These are phyloP conservation scores for Tapirus terrestris DNA, from an alignment of 2,113 vertebrate genomes.

Conservation along the genomic window DNA sequence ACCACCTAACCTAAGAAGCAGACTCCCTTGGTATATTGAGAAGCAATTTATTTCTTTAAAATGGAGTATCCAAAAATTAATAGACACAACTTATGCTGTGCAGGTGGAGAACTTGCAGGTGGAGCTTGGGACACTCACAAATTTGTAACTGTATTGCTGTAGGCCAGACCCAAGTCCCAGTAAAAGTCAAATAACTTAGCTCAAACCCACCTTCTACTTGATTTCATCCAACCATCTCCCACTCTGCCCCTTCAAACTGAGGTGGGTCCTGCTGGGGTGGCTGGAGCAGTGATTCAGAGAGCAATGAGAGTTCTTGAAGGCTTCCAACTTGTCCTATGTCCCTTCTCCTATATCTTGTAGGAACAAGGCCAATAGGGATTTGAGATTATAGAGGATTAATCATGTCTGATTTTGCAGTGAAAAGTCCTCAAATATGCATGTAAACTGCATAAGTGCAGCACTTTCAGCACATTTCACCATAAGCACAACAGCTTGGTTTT, in stretches of 20 bases:
- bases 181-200: background rate
- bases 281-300: background rate
- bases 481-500: background rate
- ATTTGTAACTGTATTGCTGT: background rate
- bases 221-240: background rate
- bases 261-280: background rate
- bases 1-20: background rate
- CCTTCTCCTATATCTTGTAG: background rate
- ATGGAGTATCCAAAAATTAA: background rate
- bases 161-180: rapidly evolving
- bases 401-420: background rate
- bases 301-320: background rate
- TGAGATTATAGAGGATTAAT: background rate
- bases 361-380: background rate
- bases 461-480: background rate
- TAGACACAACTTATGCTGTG: background rate
- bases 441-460: background rate
- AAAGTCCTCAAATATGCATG: background rate
- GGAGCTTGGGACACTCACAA: background rate
- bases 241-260: background rate
- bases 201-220: background rate
- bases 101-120: background rate
- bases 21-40: background rate
- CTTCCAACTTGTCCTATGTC: background rate
- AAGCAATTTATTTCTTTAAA: background rate